Base-by-base conservation (phyloP, 2,797 vertebrate species). In the Tauraco hartlaubi region DNA sequence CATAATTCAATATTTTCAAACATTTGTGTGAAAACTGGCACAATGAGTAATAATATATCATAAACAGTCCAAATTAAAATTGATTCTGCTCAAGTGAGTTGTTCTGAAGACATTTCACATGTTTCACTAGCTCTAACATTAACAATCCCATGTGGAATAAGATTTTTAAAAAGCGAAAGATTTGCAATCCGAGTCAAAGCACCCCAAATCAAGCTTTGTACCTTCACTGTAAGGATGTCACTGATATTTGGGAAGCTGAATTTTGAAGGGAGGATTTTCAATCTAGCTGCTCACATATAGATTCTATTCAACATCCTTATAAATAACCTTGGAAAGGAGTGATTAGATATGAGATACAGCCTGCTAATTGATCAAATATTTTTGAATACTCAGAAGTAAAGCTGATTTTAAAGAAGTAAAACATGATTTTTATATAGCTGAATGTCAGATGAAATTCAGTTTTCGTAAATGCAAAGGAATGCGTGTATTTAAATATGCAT, bases 401-500 rank as follows among this genome's bases (percentile, higher is more conserved):
- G 21, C 58, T 72, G 51, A 62, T 52, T 78, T 51, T 78, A 54
- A 87, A 89, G 63, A 87, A 41, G 46, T 52, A 73, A 87, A 93
- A 19, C 39, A 33, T 39, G 9, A 21, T 76, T 92, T 94, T 72
- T 91, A 85, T 73, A 64, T 79, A 85, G 48, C 44, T 74, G 63
- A 92, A 79, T 91, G 63, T 54, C 51, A 79, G 49, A 20, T 58
- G 29, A 93, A 94, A 93, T 85, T 87, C 26, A 75, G 11, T 87
- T 82, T 89, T 82, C 37, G 31, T 85, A 92, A 89, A 87, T 66
- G 43, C 18, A 51, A 79, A 73, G 51, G 48, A 73, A 37, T 55
- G 31, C 25, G 19, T 26, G 2, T 69, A 48, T 79, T 87, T 91
- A 88, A 78, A 83, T 54, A 79, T 9, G 12, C 7, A 33, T 92